phyloP scores from a whole-genome alignment of 2,888 invertebrate genomes.

The Himalopsyche japonica region DNA sequence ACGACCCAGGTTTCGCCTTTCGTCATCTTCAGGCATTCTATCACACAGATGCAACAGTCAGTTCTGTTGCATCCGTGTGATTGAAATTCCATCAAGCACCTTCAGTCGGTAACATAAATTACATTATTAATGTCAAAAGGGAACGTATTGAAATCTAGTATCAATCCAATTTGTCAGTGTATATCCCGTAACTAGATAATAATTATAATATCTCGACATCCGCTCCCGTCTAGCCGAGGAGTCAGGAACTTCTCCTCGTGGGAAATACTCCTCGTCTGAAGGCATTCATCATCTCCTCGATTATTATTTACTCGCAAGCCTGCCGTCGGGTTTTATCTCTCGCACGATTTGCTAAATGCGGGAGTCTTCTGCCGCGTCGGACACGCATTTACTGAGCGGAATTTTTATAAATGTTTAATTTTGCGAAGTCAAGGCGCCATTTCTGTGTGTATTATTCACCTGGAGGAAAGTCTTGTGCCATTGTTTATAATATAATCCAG shows the following conservation, averaged over 20 bases:
- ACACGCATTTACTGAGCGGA: neutral
- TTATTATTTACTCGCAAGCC: neutral
- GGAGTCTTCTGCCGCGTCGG: neutral
- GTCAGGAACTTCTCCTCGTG: neutral
- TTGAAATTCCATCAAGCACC: too few relatives aligned
- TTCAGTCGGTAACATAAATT: too few relatives aligned
- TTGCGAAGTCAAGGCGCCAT: too few relatives aligned
- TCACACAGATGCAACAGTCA: too few relatives aligned
- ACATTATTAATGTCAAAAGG: too few relatives aligned
- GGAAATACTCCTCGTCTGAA: neutral
- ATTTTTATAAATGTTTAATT: too few relatives aligned
- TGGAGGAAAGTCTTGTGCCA: too few relatives aligned
- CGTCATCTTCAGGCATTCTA: too few relatives aligned
- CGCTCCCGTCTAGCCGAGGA: neutral
- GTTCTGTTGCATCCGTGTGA: too few relatives aligned
- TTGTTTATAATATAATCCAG: too few relatives aligned
- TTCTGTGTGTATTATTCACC: too few relatives aligned
- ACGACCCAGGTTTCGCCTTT: too few relatives aligned
- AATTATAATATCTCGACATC: neutral
- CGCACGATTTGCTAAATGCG: neutral
- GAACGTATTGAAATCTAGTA: neutral
- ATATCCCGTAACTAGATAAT: neutral
- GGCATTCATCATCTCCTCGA: neutral
- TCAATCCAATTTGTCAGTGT: neutral
- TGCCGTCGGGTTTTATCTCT: neutral